Evolutionary conservation across 2,888 invertebrate species (phyloP), one percentile per base, ranked within the genome.

Genomic region (Sinelater perroti): DNA sequence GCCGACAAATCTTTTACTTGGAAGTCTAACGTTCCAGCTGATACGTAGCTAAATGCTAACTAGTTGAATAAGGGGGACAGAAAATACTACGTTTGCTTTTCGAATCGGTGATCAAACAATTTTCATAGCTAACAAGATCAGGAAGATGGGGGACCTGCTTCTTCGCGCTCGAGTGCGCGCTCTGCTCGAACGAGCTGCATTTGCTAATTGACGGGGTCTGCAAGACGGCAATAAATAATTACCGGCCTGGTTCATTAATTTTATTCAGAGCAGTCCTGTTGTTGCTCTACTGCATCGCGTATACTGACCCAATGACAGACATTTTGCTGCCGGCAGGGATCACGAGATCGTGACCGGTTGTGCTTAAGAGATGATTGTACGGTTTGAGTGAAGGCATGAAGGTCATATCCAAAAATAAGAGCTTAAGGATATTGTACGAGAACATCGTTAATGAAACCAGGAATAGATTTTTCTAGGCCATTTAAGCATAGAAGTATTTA

Each of bases 31-130:
- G n/a, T 35, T 16, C 11, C 17, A n/a, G n/a, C n/a, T n/a, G n/a
- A 40, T 13, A 26, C 21, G 17, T 55, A 60, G 51, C 50, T 51
- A 45, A 60, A 47, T 52, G 47, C 56, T 55, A 60, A 62, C 60
- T 54, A 50, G 54, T 46, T 42, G 51, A 55, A 63, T 44, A 18
- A 52, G 65, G 66, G 72, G 69, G 28, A 30, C 68, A 70, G 70
- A 73, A 72, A 73, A 70, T 71, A 68, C 72, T 65, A 67, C 70
- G 75, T 76, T 76, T 75, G 72, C 75, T 70, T 78, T 76, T 72
- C 76, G 73, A 75, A 74, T 74, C 76, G 75, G 71, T 73, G 78
- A 78, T 78, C 78, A 78, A 78, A 78, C 78, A 78, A 77, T 78
- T 78, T 78, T 73, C 75, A 72, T 72, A 70, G 71, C 73, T 78